A percentile compares a stretch with the other conserved stretches of the same genome.
These are phyloP conservation scores for Ridgeia piscesae DNA, from an alignment of 1,140 invertebrate species.

Conservation along the genomic window DNA sequence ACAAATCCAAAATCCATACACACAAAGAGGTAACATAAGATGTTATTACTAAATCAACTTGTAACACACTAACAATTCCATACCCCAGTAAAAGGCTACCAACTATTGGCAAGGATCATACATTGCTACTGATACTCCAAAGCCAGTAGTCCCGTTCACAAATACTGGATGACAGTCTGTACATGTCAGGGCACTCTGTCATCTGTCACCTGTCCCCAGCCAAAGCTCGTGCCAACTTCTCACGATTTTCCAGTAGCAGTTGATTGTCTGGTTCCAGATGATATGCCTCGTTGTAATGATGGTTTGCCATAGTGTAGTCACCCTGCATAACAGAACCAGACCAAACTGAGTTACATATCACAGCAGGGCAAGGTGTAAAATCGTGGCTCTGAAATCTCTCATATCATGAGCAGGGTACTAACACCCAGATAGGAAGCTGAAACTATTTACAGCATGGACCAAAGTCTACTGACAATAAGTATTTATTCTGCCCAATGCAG, in stretches of 20 bases:
- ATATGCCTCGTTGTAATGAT: constrained; percentile 11
- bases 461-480: no score
- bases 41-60: background rate
- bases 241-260: background rate
- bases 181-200: background rate
- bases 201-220: background rate
- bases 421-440: no score
- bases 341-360: background rate
- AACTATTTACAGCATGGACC: no score
- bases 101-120: background rate
- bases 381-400: background rate
- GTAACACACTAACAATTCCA: background rate
- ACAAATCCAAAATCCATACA: background rate
- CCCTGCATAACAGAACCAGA: background rate
- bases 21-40: background rate
- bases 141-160: background rate
- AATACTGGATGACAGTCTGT: background rate
- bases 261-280: constrained; percentile 9
- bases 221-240: background rate
- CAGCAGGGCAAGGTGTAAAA: background rate
- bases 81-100: background rate
- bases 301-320: background rate
- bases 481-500: no score
- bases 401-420: background rate
- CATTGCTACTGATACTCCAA: background rate